Conservation (phyloP, 2,888 invertebrate species). For the Tiliacea aurago region DNA sequence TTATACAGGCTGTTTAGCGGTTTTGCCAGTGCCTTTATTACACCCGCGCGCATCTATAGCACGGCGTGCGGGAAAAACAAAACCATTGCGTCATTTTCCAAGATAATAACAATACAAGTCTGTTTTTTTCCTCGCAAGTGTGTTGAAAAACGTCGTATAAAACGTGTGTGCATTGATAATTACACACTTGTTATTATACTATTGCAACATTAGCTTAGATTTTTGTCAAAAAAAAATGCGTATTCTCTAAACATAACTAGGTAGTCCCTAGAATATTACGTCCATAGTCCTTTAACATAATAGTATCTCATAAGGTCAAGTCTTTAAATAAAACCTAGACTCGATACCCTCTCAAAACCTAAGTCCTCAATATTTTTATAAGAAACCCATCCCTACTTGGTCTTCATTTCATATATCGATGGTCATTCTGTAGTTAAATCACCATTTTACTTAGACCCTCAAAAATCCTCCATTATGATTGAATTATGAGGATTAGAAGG, state of each 20-base stretch:
- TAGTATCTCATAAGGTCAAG: no score
- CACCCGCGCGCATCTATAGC: no score
- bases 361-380: slow-evolving; percentile 42
- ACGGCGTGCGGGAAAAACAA: no score
- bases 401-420: slow-evolving; percentile 71
- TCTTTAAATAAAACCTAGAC: slow-evolving; percentile 19
- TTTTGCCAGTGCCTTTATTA: no score
- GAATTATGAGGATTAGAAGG: slow-evolving; percentile 41
- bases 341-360: slow-evolving; percentile 24
- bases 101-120: no score
- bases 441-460: slow-evolving; percentile 34
- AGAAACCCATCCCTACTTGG: slow-evolving; percentile 62
- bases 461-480: slow-evolving; percentile 11
- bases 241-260: neutral
- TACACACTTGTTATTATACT: no score
- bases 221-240: neutral
- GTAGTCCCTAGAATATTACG: slow-evolving; percentile 13
- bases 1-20: no score
- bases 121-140: no score
- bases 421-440: slow-evolving; percentile 59
- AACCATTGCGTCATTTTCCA: no score
- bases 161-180: no score
- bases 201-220: no score
- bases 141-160: no score
- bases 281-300: neutral